Evolutionary conservation across 2,113 vertebrate species (phyloP).

Genomic region (Phyllopteryx taeniolatus): DNA sequence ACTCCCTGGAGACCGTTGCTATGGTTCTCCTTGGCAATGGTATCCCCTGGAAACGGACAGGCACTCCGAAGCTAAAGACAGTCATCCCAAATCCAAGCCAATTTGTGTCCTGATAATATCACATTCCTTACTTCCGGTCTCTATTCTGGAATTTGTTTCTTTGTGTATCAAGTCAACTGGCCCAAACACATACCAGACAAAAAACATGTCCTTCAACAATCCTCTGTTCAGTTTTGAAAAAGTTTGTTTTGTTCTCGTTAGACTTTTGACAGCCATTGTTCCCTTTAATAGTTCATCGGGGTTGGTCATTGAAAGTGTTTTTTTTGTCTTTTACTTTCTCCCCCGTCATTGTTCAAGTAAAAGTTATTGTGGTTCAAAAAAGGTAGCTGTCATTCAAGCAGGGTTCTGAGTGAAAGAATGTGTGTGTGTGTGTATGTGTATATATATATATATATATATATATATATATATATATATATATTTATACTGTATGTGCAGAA

Average conservation of each 20-base stretch:
- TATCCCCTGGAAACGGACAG: constrained; percentile 88
- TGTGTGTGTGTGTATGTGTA: constrained; percentile 27
- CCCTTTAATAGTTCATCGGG: constrained; percentile 56
- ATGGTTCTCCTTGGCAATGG: constrained; percentile 79
- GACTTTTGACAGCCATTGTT: constrained; percentile 55
- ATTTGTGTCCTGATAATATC: constrained; percentile 76
- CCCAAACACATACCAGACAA: constrained; percentile 52
- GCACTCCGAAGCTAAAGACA: constrained; percentile 85
- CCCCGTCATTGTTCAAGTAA: constrained; percentile 60
- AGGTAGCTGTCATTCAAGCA: constrained; percentile 69
- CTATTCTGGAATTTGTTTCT: constrained; percentile 49
- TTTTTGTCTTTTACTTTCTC: constrained; percentile 68
- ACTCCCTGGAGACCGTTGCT: constrained; percentile 86
- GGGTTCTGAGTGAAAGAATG: constrained; percentile 52
- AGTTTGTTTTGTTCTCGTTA: constrained; percentile 58
- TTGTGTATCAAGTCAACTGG: constrained; percentile 59
- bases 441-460: too few species aligned
- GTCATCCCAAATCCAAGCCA: constrained; percentile 71
- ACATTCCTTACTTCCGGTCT: constrained; percentile 66
- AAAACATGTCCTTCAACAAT: constrained; percentile 64
- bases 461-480: not conserved
- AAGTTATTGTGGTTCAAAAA: constrained; percentile 67
- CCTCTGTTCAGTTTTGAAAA: constrained; percentile 57
- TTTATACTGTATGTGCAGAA: constrained; percentile 49
- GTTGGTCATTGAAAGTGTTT: constrained; percentile 56